These are phyloP conservation scores for Phalacrocorax pelagicus DNA, from an alignment of 2,113 vertebrate species.

Conservation along the genomic window DNA sequence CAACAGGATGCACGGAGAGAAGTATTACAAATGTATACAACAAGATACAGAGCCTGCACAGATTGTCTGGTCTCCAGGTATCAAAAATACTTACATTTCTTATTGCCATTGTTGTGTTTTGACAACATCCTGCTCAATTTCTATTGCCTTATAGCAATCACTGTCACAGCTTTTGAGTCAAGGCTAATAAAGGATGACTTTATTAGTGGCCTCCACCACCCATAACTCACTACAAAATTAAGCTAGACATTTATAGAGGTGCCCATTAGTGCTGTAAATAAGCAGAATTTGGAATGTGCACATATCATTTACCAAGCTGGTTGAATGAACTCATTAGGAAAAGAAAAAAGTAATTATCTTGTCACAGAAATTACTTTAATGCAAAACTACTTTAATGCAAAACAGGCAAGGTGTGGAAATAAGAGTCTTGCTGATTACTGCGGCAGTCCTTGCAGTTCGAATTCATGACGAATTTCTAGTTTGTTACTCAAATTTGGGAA, in stretches of 20 bases:
- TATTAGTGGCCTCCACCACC: neutral
- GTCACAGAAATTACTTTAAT: neutral
- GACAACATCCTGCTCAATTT: neutral
- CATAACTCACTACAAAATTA: conserved; percentile 2
- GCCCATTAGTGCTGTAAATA: neutral
- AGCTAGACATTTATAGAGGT: neutral
- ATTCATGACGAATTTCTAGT: neutral
- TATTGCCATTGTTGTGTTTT: neutral
- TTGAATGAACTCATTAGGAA: neutral
- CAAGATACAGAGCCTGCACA: neutral
- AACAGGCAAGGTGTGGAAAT: neutral
- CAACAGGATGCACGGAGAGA: neutral
- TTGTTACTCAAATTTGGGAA: neutral
- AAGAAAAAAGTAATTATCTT: neutral
- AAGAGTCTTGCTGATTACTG: neutral
- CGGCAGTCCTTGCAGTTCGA: neutral
- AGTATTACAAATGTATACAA: neutral
- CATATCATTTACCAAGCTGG: neutral
- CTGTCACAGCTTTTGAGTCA: neutral
- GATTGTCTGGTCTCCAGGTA: neutral
- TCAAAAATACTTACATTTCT: neutral
- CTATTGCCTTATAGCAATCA: neutral
- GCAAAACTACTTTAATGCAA: neutral
- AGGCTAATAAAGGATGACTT: neutral
- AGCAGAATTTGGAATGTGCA: neutral